Evolutionary conservation across 2,113 vertebrate species (phyloP), one percentile per base, ranked within the genome.

Genomic region (Elachura formosa): DNA sequence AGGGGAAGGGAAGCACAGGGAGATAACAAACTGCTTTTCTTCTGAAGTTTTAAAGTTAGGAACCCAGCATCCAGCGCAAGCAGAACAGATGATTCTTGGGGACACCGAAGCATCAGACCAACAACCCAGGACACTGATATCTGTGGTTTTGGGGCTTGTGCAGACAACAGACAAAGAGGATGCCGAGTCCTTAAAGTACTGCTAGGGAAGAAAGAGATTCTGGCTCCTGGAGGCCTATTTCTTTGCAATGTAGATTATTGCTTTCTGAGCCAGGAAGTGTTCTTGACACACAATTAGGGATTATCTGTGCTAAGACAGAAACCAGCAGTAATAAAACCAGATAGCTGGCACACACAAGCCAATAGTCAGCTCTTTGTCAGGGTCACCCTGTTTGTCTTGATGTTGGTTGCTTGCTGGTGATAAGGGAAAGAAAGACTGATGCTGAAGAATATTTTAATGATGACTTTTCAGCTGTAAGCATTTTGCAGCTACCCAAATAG

Each of bases 311-410:
- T 73, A 80, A 67, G 56, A 49, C 26, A 90, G 71, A 94, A 93
- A 94, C 26, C 54, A 84, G 48, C 19, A 9, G 74, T 61, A 89
- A 71, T 72, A 93, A 95, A 96, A 69, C 62, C 55, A 66, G 63
- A 79, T 40, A 93, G 63, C 89, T 95, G 84, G 91, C 89, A 93
- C 71, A 69, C 34, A 38, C 28, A 93, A 76, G 10, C 17, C 45
- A 67, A n/a, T n/a, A 96, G 82, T 94, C 93, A 96, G 82, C 84
- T 96, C 8, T 94, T 93, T 91, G 46, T 91, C 87, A 93, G 89
- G 87, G 94, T 96, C 87, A 96, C 80, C 72, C 71, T 84, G 31
- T 43, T 88, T 87, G 62, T 76, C 87, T 80, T 73, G 58, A 33
- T 64, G 31, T 23, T 87, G 55, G 54, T 64, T 61, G 14, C 31